phyloP scores from a whole-genome alignment of 2,888 invertebrate species.

The Lutraria lutraria region DNA sequence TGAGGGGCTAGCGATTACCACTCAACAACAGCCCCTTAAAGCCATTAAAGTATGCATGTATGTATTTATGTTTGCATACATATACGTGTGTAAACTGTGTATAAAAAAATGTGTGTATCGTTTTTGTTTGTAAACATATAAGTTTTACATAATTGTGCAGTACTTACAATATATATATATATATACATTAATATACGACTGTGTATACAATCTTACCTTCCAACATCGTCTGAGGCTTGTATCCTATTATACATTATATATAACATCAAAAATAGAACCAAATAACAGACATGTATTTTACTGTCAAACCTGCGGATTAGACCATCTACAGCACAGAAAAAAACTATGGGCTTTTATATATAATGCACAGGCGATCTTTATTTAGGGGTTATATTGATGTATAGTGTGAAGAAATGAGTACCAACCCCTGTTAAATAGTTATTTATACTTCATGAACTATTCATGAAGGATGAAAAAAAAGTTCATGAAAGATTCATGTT shows the following conservation, averaged over 20 bases:
- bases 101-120: neutral
- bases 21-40: neutral
- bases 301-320: no score
- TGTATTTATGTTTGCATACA: neutral
- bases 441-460: no score
- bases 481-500: no score
- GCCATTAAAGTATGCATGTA: neutral
- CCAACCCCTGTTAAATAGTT: no score
- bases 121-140: neutral
- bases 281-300: neutral
- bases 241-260: slow-evolving; percentile 45
- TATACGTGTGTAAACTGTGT: neutral
- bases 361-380: no score
- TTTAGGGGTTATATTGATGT: no score
- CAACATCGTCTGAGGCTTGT: slow-evolving; percentile 48
- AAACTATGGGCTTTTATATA: no score
- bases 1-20: neutral
- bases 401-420: no score
- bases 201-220: slow-evolving; percentile 51
- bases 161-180: neutral
- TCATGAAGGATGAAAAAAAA: no score
- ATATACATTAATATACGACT: slow-evolving; percentile 3
- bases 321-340: no score
- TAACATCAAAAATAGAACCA: neutral
- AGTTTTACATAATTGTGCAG: slow-evolving; percentile 14